Evolutionary conservation across 1,140 invertebrate species (phyloP).

Genomic region (Dendroctonus ponderosae): DNA sequence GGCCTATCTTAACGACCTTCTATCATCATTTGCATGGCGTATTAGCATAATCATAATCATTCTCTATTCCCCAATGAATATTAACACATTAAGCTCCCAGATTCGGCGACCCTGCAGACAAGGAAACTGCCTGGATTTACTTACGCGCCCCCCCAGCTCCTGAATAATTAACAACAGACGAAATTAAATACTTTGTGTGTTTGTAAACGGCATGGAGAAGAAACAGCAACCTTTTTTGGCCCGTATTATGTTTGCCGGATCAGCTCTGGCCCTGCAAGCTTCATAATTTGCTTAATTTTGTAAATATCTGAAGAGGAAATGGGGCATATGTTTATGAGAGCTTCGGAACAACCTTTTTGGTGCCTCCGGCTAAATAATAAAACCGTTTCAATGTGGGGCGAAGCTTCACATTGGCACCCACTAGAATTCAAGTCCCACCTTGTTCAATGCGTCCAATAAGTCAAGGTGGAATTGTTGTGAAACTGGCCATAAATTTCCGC

Average conservation of each 20-base stretch:
- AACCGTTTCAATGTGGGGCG: too few relatives aligned
- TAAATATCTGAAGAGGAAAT: too few relatives aligned
- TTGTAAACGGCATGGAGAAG: not conserved
- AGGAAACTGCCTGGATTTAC: constrained; percentile 15
- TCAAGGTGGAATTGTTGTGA: constrained; percentile 6
- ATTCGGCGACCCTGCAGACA: constrained; percentile 16
- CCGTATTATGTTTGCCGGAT: too few relatives aligned
- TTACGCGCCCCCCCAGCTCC: not conserved
- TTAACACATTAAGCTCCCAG: constrained; percentile 33
- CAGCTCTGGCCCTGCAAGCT: too few relatives aligned
- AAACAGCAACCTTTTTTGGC: not conserved
- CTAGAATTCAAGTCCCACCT: too few relatives aligned
- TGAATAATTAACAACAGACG: constrained; percentile 9
- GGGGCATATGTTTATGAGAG: too few relatives aligned
- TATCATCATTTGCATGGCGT: constrained; percentile 35
- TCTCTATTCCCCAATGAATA: constrained; percentile 35
- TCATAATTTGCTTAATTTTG: too few relatives aligned
- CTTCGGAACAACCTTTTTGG: too few relatives aligned
- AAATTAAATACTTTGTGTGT: constrained; percentile 1
- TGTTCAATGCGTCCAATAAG: not conserved
- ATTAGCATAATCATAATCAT: constrained; percentile 37
- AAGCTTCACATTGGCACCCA: too few relatives aligned
- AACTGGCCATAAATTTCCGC: constrained; percentile 6
- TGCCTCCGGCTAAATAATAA: too few relatives aligned
- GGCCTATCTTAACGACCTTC: constrained; percentile 19